A percentile compares a stretch with the other conserved stretches of the same genome.
These are phyloP conservation scores for Abrostola triplasia DNA, from an alignment of 2,888 invertebrate genomes.

Conservation along the genomic window DNA sequence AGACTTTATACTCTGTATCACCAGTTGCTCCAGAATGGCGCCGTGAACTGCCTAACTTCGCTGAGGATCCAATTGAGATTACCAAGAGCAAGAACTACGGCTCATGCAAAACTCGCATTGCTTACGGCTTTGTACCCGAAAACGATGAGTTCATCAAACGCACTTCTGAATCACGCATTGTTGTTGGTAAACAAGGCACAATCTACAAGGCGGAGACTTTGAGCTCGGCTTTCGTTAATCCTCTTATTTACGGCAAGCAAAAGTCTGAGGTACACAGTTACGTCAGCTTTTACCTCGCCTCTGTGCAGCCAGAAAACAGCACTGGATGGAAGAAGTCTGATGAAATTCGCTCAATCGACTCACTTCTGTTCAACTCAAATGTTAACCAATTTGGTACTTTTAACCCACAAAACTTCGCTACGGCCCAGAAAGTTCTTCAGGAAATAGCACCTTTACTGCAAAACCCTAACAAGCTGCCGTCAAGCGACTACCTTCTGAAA, in stretches of 20 bases:
- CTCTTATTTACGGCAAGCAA: conserved; percentile 86
- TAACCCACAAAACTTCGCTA: conserved; percentile 75
- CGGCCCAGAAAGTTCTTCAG: conserved; percentile 78
- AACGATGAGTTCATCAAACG: conserved; percentile 86
- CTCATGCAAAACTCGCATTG: conserved; percentile 88
- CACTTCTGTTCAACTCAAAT: conserved; percentile 77
- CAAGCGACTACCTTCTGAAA: conserved; percentile 78
- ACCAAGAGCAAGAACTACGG: conserved; percentile 90
- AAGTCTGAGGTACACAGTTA: conserved; percentile 89
- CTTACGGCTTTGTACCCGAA: conserved; percentile 89
- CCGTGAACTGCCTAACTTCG: conserved; percentile 84
- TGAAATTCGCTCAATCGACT: conserved; percentile 79
- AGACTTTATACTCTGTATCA: conserved; percentile 90
- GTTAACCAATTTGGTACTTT: not conserved
- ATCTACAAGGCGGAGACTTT: conserved; percentile 90
- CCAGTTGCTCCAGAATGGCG: conserved; percentile 87
- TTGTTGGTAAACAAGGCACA: conserved; percentile 87
- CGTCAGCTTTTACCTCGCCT: conserved; percentile 85
- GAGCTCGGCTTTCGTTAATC: conserved; percentile 88
- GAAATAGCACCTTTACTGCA: conserved; percentile 89
- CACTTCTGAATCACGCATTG: conserved; percentile 87
- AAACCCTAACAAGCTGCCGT: conserved; percentile 86
- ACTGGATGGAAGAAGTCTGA: conserved; percentile 75
- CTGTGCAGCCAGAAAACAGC: conserved; percentile 69
- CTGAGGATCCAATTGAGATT: conserved; percentile 87